Conservation (phyloP, 1,140 invertebrate genomes). For the Camponotus pennsylvanicus region DNA sequence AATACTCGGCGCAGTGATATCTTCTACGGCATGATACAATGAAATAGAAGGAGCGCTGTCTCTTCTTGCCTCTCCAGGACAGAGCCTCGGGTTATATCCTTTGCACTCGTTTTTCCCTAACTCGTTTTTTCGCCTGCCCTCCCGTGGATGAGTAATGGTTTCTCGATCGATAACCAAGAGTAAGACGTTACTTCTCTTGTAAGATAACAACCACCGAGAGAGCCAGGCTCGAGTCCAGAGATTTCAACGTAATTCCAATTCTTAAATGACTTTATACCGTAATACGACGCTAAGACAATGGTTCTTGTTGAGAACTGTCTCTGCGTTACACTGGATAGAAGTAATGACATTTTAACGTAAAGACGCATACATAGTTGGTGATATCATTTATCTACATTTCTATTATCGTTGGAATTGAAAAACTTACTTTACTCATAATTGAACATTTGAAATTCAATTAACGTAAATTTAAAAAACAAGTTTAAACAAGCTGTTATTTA, state of each 20-base stretch:
- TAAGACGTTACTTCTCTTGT: conserved; percentile 53
- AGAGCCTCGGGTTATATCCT: conserved; percentile 44
- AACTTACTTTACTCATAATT: neutral
- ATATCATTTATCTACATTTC: conserved; percentile 1
- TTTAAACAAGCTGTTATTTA: neutral
- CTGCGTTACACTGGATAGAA: conserved; percentile 21
- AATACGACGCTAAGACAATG: conserved; percentile 18
- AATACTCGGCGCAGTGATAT: conserved; percentile 30
- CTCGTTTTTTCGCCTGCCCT: conserved; percentile 24
- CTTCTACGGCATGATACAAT: conserved; percentile 14
- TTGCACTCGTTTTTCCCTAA: conserved; percentile 2
- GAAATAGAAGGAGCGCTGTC: conserved; percentile 13
- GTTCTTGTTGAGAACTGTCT: conserved; percentile 26
- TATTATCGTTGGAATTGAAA: conserved; percentile 30
- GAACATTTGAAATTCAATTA: neutral
- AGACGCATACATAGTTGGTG: neutral
- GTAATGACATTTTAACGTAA: conserved; percentile 37
- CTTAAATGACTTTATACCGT: conserved; percentile 44
- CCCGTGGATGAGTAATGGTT: conserved; percentile 57
- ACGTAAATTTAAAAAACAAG: neutral
- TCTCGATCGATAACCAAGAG: conserved; percentile 52
- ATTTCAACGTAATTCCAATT: conserved; percentile 51
- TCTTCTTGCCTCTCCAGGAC: conserved; percentile 10
- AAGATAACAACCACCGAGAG: conserved; percentile 38
- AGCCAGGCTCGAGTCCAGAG: conserved; percentile 12